Evolutionary conservation across 2,113 vertebrate species (phyloP), one percentile per base, ranked within the genome.

Genomic region (Pelobates fuscus): DNA sequence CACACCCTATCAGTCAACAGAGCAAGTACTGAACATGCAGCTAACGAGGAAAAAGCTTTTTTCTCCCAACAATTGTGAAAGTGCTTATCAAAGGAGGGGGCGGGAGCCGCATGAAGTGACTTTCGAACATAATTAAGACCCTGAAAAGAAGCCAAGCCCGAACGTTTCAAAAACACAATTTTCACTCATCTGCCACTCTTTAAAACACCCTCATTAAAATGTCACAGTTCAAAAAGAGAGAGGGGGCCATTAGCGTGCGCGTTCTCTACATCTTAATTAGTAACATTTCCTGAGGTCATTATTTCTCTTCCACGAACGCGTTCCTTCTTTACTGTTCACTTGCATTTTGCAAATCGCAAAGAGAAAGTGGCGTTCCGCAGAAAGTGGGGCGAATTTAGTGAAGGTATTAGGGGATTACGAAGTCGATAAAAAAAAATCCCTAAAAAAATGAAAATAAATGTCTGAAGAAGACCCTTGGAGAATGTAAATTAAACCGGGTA

Each of bases 171-270:
- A 67, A 75, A 67, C 62, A 58, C 29, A 62, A 66, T 30, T 75
- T 55, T 66, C 71, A 57, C 63, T 75, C 62, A 66, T 75, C 62
- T 59, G 32, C 49, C 52, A 27, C 71, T 75, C 71, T 58, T 67
- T 75, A 75, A 67, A 75, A 75, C 71, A 66, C 54, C 62, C 71
- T 75, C 62, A 75, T 75, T 75, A 75, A 75, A 75, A 75, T 75
- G 71, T 75, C 71, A 75, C 71, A 67, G 71, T 75, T 75, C 49
- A 58, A 59, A 75, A 58, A 32, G 62, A 37, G 52, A 55, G 26
- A 10, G 8, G 43, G 59, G 41, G 30, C 44, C 71, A 75, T 75
- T 75, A 73, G 44, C 52, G 59, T 67, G 24, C 24, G 41, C 61
- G 24, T 59, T 43, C 41, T 58, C 24, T 18, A 27, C 30, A 29